Conservation (phyloP, 2,888 invertebrate genomes). For the Orchesellides sinensis region DNA sequence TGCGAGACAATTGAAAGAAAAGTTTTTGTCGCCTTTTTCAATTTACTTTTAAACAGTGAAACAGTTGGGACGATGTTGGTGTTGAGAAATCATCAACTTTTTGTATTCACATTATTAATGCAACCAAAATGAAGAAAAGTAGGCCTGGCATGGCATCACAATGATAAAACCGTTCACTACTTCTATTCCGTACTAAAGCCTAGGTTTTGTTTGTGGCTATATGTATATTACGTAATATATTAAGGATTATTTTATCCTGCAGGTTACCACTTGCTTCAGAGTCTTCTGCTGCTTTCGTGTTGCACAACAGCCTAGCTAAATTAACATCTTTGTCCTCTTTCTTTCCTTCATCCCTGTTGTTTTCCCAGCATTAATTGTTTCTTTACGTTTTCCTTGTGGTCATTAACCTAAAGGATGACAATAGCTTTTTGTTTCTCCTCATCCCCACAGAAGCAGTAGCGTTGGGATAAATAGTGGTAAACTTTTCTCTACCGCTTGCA, state of each 20-base stretch:
- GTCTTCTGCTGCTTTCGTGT: neutral
- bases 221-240: neutral
- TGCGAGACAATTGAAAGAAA: too few relatives aligned
- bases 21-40: neutral
- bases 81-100: slow-evolving; percentile 36
- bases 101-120: slow-evolving; percentile 31
- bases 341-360: slow-evolving; percentile 33
- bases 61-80: neutral
- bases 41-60: slow-evolving; percentile 14
- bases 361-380: slow-evolving; percentile 57
- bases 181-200: too few relatives aligned
- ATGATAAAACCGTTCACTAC: neutral
- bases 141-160: neutral
- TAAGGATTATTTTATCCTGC: neutral
- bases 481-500: neutral
- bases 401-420: slow-evolving; percentile 65
- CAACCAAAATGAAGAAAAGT: neutral
- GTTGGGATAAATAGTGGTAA: too few relatives aligned
- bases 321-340: slow-evolving; percentile 59
- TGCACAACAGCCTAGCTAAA: slow-evolving; percentile 39
- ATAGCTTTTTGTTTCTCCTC: slow-evolving; percentile 52
- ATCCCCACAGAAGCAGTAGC: slow-evolving; percentile 3
- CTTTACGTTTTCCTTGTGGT: slow-evolving; percentile 55
- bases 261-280: neutral
- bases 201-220: neutral